Evolutionary conservation across 2,113 vertebrate species (phyloP).

Genomic region (Lutjanus erythropterus): DNA sequence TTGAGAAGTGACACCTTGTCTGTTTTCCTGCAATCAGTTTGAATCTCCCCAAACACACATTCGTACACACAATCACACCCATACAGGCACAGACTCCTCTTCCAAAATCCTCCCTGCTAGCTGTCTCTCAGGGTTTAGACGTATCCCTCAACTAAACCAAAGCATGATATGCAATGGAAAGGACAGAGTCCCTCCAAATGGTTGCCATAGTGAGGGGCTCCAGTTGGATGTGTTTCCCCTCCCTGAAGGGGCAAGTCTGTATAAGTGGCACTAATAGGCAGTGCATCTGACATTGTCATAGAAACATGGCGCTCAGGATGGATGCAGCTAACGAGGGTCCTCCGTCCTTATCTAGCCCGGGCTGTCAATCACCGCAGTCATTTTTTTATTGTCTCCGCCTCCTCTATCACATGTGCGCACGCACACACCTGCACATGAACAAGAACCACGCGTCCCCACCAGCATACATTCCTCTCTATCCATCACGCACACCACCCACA

Average conservation of each 20-base stretch:
- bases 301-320: slow-evolving; percentile 64
- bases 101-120: neutral
- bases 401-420: slow-evolving; percentile 2
- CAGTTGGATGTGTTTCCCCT: slow-evolving; percentile 46
- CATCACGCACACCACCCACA: slow-evolving; percentile 37
- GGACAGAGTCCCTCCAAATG: slow-evolving; percentile 53
- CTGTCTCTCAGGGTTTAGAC: slow-evolving; percentile 44
- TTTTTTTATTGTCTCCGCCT: slow-evolving; percentile 70
- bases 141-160: slow-evolving; percentile 14
- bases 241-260: slow-evolving; percentile 56
- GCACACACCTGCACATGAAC: slow-evolving; percentile 27
- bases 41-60: neutral
- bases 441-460: neutral
- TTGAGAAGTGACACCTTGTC: slow-evolving; percentile 31
- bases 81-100: neutral
- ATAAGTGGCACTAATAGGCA: slow-evolving; percentile 87
- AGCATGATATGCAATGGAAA: slow-evolving; percentile 26
- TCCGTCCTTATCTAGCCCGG: slow-evolving; percentile 57
- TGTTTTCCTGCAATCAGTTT: slow-evolving; percentile 8
- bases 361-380: slow-evolving; percentile 76
- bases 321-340: slow-evolving; percentile 79
- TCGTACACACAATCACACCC: neutral
- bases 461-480: slow-evolving; percentile 35
- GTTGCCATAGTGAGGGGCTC: slow-evolving; percentile 60
- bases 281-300: slow-evolving; percentile 80